Base-by-base conservation (phyloP, 1,140 invertebrate species). In the Papilio polyxenes region DNA sequence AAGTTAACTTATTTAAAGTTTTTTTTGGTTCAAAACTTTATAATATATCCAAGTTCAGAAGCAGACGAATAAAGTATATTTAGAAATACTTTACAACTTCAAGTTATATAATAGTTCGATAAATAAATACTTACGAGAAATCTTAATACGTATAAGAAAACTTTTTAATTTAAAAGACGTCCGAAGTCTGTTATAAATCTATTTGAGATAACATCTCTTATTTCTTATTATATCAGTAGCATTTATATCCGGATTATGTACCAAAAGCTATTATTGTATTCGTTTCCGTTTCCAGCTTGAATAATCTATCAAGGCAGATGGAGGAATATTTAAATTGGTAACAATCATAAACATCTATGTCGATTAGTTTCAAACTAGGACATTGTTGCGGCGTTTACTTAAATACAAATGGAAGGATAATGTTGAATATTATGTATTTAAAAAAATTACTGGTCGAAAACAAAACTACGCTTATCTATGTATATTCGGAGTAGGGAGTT, bases 191-290 rank as follows among this genome's bases (percentile, higher is more conserved):
- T 56, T 17, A 31, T 31, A 85, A 85, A 82, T 79, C 80, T 82
- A 79, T 86, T 83, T 84, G 78, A 80, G 76, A 74, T 76, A 75
- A 56, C 17, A 56, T 56, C 13, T 83, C 81, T 49, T 49, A 75
- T 78, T 80, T 31, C 23, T 31, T 31, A 31, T 31, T 62, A 62
- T 81, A 82, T 84, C 80, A 81, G 79, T 81, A 37, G 80, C 76
- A 74, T 84, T 87, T 83, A 49, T 20, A 86, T 85, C 77, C 53
- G 72, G 81, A 85, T 87, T 85, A 89, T 80, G 75, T 79, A 65
- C 79, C 82, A 87, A 87, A 89, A 84, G 81, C 86, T 83, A 83
- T 83, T 84, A 90, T 85, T 87, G 85, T 86, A 86, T 88, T 87
- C 65, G 81, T 82, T 86, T 82, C 59, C 77, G 79, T 80, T 65